Conservation (phyloP, 1,140 invertebrate genomes). For the honey bee (Apis mellifera) region Amel_HAv3.1 CM009945.2:1008001-1008500, state of each 20-base stretch:
- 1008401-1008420: conserved; percentile 21
- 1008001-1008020: too few species aligned
- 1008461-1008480: conserved; percentile 11
- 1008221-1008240: not conserved
- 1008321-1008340: not conserved
- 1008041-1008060: too few species aligned
- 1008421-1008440: not conserved
- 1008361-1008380: not conserved
- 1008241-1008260: not conserved
- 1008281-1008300: not conserved
- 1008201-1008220: too few species aligned
- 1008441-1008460: not conserved
- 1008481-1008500: not conserved
- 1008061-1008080: too few species aligned
- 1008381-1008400: not conserved
- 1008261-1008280: not conserved
- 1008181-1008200: too few species aligned
- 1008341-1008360: conserved; percentile 10
- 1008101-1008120: too few species aligned
- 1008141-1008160: too few species aligned
- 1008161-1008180: too few species aligned
- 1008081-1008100: too few species aligned
- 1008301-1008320: not conserved
- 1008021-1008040: too few species aligned
- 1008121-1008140: too few species aligned